phyloP scores from a whole-genome alignment of 2,888 invertebrate species.

The Drosophila tanythrix region DNA sequence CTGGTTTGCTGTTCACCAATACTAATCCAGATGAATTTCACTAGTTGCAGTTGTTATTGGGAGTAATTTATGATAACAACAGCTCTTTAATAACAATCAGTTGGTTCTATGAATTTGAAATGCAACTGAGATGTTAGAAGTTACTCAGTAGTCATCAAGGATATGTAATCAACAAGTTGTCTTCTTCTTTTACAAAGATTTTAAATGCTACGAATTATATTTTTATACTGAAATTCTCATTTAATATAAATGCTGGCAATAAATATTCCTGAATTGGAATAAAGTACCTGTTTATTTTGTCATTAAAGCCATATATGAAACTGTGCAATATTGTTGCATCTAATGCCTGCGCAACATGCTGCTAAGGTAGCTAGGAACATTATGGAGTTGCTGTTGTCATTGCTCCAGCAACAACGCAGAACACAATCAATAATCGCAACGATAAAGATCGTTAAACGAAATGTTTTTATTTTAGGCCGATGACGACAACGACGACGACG shows the following conservation, averaged over 20 bases:
- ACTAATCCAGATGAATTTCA: background rate
- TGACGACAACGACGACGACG: constrained; percentile 46
- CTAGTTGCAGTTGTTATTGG: background rate
- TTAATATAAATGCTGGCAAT: background rate
- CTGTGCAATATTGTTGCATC: constrained; percentile 22
- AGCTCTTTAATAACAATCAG: background rate
- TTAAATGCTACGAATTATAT: background rate
- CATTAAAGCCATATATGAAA: background rate
- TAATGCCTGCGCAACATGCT: constrained; percentile 62
- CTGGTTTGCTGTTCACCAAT: background rate
- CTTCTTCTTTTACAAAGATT: background rate
- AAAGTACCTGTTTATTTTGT: background rate
- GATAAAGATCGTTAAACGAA: constrained; percentile 84
- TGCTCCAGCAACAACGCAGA: constrained; percentile 38
- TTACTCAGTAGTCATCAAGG: background rate
- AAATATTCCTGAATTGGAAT: background rate
- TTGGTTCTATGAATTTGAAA: background rate
- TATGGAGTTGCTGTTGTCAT: constrained; percentile 29
- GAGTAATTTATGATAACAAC: background rate
- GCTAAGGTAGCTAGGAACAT: constrained; percentile 20
- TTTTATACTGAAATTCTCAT: background rate
- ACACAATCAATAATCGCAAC: constrained; percentile 84
- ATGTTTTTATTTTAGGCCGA: constrained; percentile 77
- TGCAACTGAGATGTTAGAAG: background rate
- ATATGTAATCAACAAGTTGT: background rate